Conservation (phyloP, 2,888 invertebrate species). For the Watsonalla cultraria region DNA sequence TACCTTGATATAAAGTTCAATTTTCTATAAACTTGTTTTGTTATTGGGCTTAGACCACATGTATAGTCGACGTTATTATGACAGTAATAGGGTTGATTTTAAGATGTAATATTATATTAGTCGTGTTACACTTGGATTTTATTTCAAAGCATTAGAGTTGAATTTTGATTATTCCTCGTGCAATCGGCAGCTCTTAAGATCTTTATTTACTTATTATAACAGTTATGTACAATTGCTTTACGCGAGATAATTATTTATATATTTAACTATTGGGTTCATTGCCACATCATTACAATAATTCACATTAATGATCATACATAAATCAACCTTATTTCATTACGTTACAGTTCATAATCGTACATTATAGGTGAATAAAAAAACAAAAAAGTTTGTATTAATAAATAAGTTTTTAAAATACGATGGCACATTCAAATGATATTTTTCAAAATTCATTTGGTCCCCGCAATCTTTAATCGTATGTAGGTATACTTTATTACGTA, state of each 20-base stretch:
- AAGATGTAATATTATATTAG: no score
- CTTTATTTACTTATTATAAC: not conserved
- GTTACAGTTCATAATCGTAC: not conserved
- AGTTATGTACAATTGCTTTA: not conserved
- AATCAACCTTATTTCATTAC: not conserved
- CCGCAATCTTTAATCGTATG: conserved; percentile 42
- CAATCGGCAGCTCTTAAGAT: not conserved
- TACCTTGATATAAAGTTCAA: conserved; percentile 2
- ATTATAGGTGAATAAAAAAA: not conserved
- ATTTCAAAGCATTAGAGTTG: not conserved
- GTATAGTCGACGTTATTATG: no score
- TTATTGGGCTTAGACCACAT: no score
- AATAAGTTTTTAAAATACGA: conserved; percentile 34
- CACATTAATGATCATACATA: not conserved
- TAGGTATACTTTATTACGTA: not conserved
- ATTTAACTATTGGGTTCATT: not conserved
- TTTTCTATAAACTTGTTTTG: not conserved
- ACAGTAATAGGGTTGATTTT: no score
- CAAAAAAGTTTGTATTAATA: not conserved
- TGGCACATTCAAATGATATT: conserved; percentile 52
- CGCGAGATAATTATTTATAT: not conserved
- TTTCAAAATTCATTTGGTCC: conserved; percentile 44
- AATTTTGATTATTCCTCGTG: not conserved
- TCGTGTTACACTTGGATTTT: not conserved
- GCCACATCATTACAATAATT: not conserved